Conservation (phyloP, 2,888 invertebrate species). For the Diploptera punctata region DNA sequence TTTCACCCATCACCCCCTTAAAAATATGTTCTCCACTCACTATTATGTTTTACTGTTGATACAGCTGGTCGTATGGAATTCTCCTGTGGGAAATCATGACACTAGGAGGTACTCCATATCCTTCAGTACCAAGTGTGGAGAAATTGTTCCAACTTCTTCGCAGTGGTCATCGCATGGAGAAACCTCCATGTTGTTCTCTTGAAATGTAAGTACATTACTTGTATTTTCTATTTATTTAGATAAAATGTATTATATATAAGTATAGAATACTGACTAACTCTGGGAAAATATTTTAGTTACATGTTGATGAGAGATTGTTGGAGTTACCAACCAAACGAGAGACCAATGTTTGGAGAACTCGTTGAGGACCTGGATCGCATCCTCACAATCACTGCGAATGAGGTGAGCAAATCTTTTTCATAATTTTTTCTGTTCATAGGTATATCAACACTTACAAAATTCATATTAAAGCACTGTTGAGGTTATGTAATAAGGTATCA, state of each 20-base stretch:
- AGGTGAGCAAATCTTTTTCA: too few relatives aligned
- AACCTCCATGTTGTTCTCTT: constrained; percentile 91
- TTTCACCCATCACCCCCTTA: too few relatives aligned
- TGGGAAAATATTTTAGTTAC: constrained; percentile 66
- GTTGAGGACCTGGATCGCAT: constrained; percentile 91
- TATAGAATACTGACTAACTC: neutral
- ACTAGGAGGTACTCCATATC: constrained; percentile 96
- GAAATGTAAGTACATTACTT: constrained; percentile 77
- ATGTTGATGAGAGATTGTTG: constrained; percentile 97
- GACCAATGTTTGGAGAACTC: constrained; percentile 88
- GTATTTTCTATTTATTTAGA: neutral
- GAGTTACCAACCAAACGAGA: constrained; percentile 88
- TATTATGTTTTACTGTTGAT: too few relatives aligned
- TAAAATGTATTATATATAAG: neutral
- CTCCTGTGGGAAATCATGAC: constrained; percentile 99
- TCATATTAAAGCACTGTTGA: too few relatives aligned
- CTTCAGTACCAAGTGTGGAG: constrained; percentile 91
- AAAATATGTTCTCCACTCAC: too few relatives aligned
- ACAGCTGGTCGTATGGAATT: constrained; percentile 94
- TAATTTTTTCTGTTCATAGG: too few relatives aligned
- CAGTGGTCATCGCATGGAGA: constrained; percentile 94
- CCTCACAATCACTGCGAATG: constrained; percentile 85
- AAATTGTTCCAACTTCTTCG: constrained; percentile 90
- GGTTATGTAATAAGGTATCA: too few relatives aligned
- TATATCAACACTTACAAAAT: too few relatives aligned